phyloP scores from a whole-genome alignment of 2,797 vertebrate genomes.

The Epinephelus coioides region DNA sequence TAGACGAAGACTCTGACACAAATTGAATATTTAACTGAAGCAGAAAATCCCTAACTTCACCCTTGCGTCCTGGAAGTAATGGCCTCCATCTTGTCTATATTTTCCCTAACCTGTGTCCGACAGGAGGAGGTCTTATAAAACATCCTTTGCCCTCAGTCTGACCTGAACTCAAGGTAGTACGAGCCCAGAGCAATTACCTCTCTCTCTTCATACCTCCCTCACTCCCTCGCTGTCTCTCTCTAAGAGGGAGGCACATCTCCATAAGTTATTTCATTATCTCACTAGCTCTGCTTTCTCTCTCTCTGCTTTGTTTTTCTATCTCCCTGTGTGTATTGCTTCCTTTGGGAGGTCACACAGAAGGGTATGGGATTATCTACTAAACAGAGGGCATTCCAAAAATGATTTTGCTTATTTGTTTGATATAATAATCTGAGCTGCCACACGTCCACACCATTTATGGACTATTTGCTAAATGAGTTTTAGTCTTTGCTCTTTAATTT shows the following conservation, averaged over 20 bases:
- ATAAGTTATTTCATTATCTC: constrained; percentile 89
- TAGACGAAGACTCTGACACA: constrained; percentile 34
- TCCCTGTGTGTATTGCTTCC: constrained; percentile 74
- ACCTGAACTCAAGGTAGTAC: constrained; percentile 69
- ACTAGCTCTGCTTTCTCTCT: constrained; percentile 69
- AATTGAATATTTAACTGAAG: constrained; percentile 68
- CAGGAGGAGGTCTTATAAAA: constrained; percentile 76
- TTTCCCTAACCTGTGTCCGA: constrained; percentile 72
- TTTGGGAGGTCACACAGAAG: constrained; percentile 90
- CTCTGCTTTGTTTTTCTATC: constrained; percentile 87
- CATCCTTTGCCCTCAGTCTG: constrained; percentile 71
- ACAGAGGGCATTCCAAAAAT: constrained; percentile 91
- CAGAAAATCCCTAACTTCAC: constrained; percentile 58
- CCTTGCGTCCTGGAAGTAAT: constrained; percentile 53
- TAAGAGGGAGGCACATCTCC: constrained; percentile 81
- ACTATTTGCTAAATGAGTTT: constrained; percentile 66
- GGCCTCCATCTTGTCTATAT: constrained; percentile 69
- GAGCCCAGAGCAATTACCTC: constrained; percentile 78
- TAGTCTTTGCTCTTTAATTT: constrained; percentile 43
- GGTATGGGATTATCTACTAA: constrained; percentile 93
- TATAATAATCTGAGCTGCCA: constrained; percentile 90
- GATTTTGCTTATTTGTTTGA: constrained; percentile 90
- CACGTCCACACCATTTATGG: constrained; percentile 85
- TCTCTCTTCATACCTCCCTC: constrained; percentile 48
- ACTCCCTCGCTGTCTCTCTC: constrained; percentile 64